Conservation (phyloP, 2,888 invertebrate species). For the Orthosia gracilis region DNA sequence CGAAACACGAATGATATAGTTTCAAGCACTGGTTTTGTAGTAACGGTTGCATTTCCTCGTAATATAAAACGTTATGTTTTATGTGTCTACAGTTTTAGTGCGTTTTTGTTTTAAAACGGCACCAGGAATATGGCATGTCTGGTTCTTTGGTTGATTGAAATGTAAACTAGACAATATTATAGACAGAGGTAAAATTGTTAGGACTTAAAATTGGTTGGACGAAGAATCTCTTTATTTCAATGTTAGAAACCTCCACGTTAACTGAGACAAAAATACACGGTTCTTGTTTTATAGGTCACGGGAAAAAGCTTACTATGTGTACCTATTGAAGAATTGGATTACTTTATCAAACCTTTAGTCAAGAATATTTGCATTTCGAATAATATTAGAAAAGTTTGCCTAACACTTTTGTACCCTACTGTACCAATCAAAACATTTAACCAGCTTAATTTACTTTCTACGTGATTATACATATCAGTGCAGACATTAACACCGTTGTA, state of each 20-base stretch:
- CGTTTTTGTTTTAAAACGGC: conserved; percentile 1
- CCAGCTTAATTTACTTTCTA: conserved; percentile 34
- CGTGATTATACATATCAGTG: conserved; percentile 16
- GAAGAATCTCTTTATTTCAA: too few relatives aligned
- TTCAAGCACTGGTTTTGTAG: conserved; percentile 41
- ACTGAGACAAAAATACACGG: too few relatives aligned
- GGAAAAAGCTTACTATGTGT: too few relatives aligned
- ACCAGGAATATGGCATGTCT: not conserved
- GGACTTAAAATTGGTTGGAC: too few relatives aligned
- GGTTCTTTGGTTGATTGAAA: not conserved
- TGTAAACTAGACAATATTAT: not conserved
- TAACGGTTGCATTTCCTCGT: conserved; percentile 34
- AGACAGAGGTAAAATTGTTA: too few relatives aligned
- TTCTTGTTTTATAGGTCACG: too few relatives aligned
- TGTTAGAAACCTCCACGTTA: too few relatives aligned
- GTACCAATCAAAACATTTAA: conserved; percentile 17
- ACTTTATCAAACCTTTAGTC: not conserved
- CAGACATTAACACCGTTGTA: conserved; percentile 44
- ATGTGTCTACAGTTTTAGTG: conserved; percentile 30
- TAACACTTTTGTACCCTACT: conserved; percentile 22
- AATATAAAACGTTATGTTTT: conserved; percentile 39
- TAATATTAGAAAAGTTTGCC: not conserved
- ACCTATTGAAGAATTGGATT: not conserved
- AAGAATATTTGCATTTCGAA: not conserved
- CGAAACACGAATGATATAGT: conserved; percentile 31